Evolutionary conservation across 2,113 vertebrate genomes (phyloP), one percentile per base, ranked within the genome.

Genomic region (Pheucticus melanocephalus): DNA sequence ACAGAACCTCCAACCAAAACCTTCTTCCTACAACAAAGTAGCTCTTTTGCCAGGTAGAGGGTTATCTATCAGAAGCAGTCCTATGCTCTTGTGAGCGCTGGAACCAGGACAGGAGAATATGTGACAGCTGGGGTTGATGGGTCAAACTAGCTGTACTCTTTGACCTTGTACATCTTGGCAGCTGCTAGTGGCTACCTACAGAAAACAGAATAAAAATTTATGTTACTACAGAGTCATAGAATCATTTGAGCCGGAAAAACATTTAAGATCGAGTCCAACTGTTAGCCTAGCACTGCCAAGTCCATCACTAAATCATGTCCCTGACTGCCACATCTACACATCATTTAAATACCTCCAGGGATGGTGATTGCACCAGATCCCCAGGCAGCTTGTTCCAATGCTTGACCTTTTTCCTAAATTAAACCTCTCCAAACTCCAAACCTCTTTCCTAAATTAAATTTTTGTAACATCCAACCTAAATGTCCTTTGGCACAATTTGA

Each of bases 191-290:
- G 50, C 44, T 59, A 37, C 18, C 57, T 37, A 45, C 73, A 33
- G 31, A 73, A 64, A 76, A 28, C 2, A 27, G 40, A 39, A 35
- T 6, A 72, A 50, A 83, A 72, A 61, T 2, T 77, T 40, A 64
- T 63, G 42, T 56, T 45, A 33, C 24, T 30, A 31, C 5, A 9
- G 30, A 68, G 37, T 21, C 35, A 25, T 4, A 42, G 19, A 90
- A 60, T n/a, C 5, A 27, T 59, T 45, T 33, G 48, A 39, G 35
- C 8, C 45, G 33, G 45, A 86, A 83, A 89, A 80, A 37, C 4
- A 6, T 19, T 12, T 25, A 39, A 76, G 51, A 44, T 25, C 0
- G 0, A 66, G 61, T 47, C 15, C 51, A 66, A 35, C 15, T 0
- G 0, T 35, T 15, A 71, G 15, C 20, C 17, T 8, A 63, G 13